Conservation (phyloP, 2,113 vertebrate species). For the Butastur rufipennis region DNA sequence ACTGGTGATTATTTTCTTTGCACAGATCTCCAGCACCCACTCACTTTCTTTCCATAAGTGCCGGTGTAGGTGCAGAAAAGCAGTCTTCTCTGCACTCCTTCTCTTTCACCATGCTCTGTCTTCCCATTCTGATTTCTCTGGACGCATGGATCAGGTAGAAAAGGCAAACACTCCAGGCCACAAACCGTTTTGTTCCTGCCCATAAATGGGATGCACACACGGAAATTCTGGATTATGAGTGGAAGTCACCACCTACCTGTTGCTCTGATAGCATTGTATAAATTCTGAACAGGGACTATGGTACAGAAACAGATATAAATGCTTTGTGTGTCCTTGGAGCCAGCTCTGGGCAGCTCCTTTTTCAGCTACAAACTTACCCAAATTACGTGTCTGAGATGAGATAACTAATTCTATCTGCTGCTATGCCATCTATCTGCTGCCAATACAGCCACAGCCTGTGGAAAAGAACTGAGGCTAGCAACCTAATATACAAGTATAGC, state of each 20-base stretch:
- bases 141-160: background rate
- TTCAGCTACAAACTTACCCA: background rate
- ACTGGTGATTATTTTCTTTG: background rate
- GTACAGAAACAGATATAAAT: background rate
- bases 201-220: background rate
- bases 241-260: background rate
- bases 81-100: background rate
- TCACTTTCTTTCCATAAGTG: background rate
- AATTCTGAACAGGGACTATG: background rate
- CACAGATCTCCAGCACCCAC: background rate
- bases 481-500: background rate
- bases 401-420: background rate
- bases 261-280: background rate
- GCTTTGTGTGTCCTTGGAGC: background rate
- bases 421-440: background rate
- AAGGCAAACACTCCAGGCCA: background rate
- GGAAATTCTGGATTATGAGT: background rate
- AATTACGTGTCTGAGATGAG: background rate
- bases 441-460: background rate
- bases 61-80: background rate
- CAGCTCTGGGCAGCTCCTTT: background rate
- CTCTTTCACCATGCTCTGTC: background rate
- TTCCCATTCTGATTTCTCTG: background rate
- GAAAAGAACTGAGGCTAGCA: background rate
- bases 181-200: background rate